Base-by-base conservation (phyloP, 2,888 invertebrate genomes). In the Leptopilina drosophilae region DNA sequence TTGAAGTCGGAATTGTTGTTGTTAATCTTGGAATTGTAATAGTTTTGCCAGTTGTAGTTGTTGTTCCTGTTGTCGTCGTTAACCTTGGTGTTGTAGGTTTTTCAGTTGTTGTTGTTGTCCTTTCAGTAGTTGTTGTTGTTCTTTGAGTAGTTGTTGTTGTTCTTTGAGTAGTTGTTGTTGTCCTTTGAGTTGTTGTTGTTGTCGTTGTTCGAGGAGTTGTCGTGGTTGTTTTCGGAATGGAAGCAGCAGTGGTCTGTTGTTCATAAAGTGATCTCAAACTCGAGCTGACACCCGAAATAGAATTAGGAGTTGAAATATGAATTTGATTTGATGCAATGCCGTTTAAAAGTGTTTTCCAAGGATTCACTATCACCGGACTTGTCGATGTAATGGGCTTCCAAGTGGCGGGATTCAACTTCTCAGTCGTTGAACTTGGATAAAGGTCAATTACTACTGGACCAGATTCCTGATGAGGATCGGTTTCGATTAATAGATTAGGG, bases 401-500 rank as follows among this genome's bases (percentile, higher is more conserved):
- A 5, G 84, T 84, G 14, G 76, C 81, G 2, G 78, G 56, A 46
- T 82, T 73, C 0, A 86, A 69, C 26, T 85, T 73, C 53, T 76
- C 77, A 1, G 83, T 84, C 4, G 88, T 84, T 5, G 88, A 83
- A n/a, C 85, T 81, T 14, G 86, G 84, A 42, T 85, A 79, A n/a
- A 91, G 80, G 65, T 90, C 88, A 76, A 91, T 89, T 77, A 88
- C 84, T 81, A 89, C 87, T 26, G 83, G 80, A 4, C 78, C 73
- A 8, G 90, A 88, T 6, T 81, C 81, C 1, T 87, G 86, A 26
- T 78, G 82, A 0, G 81, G 69, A 75, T 77, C 67, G 15, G 79
- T 64, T 65, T 73, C 56, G 64, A 78, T 64, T 8, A 90, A 62
- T 1, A 85, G 85, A 79, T 91, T 91, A 0, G 87, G 85, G 5